Percentiles rank a stretch among this genome's conserved stretches.
phyloP scores from a whole-genome alignment of 2,888 invertebrate species.

The Nesidiocoris tenuis region DNA sequence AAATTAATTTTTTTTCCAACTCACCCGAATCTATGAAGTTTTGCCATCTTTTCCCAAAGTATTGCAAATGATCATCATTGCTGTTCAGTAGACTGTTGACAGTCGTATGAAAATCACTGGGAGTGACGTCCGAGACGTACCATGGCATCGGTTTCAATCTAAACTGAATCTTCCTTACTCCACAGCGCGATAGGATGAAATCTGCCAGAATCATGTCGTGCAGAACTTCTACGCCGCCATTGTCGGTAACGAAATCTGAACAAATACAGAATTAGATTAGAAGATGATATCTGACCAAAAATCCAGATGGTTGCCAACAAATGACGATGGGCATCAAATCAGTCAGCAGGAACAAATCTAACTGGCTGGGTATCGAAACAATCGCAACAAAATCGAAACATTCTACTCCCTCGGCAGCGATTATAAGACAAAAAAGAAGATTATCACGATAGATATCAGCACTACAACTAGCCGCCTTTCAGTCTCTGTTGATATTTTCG shows the following conservation, averaged over 20 bases:
- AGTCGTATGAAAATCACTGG: conserved; percentile 71
- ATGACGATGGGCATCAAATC: no score
- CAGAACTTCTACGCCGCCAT: conserved; percentile 89
- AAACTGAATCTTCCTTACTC: conserved; percentile 70
- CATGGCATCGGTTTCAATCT: conserved; percentile 89
- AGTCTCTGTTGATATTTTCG: no score
- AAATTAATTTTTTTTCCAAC: no score
- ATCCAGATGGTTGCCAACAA: no score
- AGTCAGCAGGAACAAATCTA: no score
- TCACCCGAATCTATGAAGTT: conserved; percentile 59
- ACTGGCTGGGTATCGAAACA: no score
- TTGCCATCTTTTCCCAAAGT: conserved; percentile 63
- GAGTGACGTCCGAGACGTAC: conserved; percentile 90
- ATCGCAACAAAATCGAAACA: no score
- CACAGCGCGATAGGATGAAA: conserved; percentile 65
- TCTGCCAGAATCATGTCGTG: conserved; percentile 86
- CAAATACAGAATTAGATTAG: conserved; percentile 51
- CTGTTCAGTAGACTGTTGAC: conserved; percentile 54
- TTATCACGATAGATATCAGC: no score
- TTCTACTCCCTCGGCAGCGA: no score
- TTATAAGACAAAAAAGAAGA: no score
- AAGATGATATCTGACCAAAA: no score
- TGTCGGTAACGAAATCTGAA: conserved; percentile 82
- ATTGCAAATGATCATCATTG: conserved; percentile 52
- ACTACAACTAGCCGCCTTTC: no score